These are phyloP conservation scores for Chondrilla cf. caribensis DNA, from an alignment of 37 sponge, comb jelly and placozoan genomes.

Conservation along the genomic window DNA sequence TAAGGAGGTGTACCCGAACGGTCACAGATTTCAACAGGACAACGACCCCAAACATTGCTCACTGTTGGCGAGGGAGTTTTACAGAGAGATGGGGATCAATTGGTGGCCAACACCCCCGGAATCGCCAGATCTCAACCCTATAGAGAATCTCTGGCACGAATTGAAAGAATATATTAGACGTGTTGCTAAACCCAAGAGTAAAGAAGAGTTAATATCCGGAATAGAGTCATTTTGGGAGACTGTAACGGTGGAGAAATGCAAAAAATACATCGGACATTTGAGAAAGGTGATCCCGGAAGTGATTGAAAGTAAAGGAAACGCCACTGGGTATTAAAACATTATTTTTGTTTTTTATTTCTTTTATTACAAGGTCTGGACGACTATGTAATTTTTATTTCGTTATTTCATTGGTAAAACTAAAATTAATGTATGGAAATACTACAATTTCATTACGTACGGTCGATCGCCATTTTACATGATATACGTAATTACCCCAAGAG, in stretches of 20 bases:
- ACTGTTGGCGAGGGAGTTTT: neutral
- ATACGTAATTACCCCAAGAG: too few species aligned
- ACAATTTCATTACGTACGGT: too few species aligned
- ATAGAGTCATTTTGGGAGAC: constrained; percentile 1
- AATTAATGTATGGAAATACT: too few species aligned
- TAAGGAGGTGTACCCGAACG: too few species aligned
- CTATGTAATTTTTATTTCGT: too few species aligned
- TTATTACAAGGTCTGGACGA: too few species aligned
- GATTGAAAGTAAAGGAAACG: neutral
- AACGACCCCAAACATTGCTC: constrained; percentile 17
- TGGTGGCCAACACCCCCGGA: constrained; percentile 19
- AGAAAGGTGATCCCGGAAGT: constrained; percentile 9
- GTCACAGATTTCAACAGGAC: neutral
- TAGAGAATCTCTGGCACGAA: neutral
- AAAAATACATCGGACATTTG: neutral
- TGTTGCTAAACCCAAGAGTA: neutral
- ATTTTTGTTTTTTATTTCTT: too few species aligned
- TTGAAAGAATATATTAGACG: neutral
- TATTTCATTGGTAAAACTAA: too few species aligned
- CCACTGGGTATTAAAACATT: neutral
- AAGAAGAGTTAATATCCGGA: neutral
- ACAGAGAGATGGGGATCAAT: neutral
- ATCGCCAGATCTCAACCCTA: constrained; percentile 4
- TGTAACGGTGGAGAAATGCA: neutral
- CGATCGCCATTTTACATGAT: too few species aligned